Percentiles rank a stretch among this genome's conserved stretches.
These are phyloP conservation scores for Amphimedon queenslandica DNA, from an alignment of 37 sponge, comb jelly and placozoan genomes.

Conservation along the genomic window DNA sequence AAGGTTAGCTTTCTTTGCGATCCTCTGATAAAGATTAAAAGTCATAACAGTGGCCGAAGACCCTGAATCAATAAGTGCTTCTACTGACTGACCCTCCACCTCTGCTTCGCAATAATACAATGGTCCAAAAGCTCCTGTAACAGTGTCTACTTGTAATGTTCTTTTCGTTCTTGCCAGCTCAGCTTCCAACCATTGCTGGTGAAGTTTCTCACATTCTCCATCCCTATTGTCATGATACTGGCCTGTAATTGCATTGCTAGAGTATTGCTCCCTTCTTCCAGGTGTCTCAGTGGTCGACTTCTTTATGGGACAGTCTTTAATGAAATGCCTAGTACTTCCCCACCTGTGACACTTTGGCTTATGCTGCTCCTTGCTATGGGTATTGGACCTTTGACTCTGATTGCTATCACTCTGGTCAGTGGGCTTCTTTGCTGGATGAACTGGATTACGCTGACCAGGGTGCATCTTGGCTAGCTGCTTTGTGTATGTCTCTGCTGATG, in stretches of 20 bases:
- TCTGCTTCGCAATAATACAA: slow-evolving; percentile 12
- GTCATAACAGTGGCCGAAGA: slow-evolving; percentile 31
- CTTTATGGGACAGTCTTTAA: too few relatives aligned
- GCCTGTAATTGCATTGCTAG: too few relatives aligned
- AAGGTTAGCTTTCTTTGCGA: slow-evolving; percentile 4
- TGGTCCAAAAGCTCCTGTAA: slow-evolving; percentile 15
- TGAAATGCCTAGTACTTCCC: too few relatives aligned
- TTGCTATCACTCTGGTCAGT: too few relatives aligned
- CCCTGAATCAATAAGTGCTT: slow-evolving; percentile 21
- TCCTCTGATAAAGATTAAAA: slow-evolving; percentile 10
- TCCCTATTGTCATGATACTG: too few relatives aligned
- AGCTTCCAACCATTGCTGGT: slow-evolving; percentile 15
- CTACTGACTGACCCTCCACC: slow-evolving; percentile 1
- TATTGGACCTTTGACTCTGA: too few relatives aligned
- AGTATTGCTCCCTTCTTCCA: too few relatives aligned
- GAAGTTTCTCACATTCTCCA: slow-evolving; percentile 6
- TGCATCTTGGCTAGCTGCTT: slow-evolving; percentile 14
- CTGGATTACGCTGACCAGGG: too few relatives aligned
- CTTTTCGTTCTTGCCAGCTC: slow-evolving; percentile 3
- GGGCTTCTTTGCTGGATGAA: too few relatives aligned
- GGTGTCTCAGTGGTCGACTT: too few relatives aligned
- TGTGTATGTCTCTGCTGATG: slow-evolving; percentile 23
- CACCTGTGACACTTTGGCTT: too few relatives aligned
- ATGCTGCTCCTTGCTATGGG: too few relatives aligned
- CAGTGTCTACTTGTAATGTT: neutral